Base-by-base conservation (phyloP, 2,888 invertebrate genomes). In the Diachrysia chrysitis region DNA sequence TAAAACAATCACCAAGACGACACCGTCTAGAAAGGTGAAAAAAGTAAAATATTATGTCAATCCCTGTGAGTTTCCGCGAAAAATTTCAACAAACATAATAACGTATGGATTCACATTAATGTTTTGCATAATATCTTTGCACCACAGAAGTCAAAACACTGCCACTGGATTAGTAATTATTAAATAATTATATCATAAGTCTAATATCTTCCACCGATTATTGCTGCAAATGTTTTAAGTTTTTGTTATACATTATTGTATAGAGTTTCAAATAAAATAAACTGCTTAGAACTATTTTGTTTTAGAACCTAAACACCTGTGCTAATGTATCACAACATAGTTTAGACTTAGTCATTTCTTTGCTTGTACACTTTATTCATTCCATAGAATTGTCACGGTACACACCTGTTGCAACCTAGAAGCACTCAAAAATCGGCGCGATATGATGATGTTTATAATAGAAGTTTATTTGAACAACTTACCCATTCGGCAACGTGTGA, bases 21-120 rank as follows among this genome's bases (percentile, higher is more conserved):
- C 83, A 86, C 85, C 82, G 83, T 83, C 73, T 77, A 84, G 77
- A 72, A 74, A 68, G 73, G 77, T 81, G 82, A 83, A 83, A 76
- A 81, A 83, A 78, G 81, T 86, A 84, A 85, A 90, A 89, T 92
- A 91, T 93, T 93, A 87, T 92, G 88, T 72, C 60, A 85, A 76
- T 79, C 76, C 66, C 71, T 42, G 73, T 55, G 64, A 76, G 82
- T 88, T 89, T 91, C 90, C 89, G 79, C 35, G 58, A 78, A 67
- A 55, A 58, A 66, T 71, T 87, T 89, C 87, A 89, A 89, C 87
- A 90, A 90, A 89, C 89, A 83, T 59, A 62, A 59, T 66, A 68
- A 58, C 48, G 66, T 55, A 48, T 61, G 63, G 57, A 55, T 76
- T 69, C 71, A 32, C 51, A 69, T 69, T 70, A 61, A 66, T 74